phyloP scores from a whole-genome alignment of 1,140 invertebrate genomes.

The Ips nitidus region DNA sequence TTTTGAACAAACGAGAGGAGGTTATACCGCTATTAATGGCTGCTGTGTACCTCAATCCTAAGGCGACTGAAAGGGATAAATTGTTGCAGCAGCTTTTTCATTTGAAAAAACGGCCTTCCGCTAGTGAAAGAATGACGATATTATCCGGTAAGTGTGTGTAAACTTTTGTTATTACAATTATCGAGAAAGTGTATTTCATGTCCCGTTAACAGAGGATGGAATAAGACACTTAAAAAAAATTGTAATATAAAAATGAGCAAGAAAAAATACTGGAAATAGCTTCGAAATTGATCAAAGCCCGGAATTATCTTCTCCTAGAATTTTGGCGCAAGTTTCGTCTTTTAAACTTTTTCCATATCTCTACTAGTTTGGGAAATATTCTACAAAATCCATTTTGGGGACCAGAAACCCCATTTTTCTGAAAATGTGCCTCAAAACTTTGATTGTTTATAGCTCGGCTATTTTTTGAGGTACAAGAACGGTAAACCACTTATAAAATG shows the following conservation, averaged over 20 bases:
- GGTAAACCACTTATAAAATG: too few species aligned
- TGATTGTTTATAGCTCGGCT: too few species aligned
- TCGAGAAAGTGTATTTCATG: background rate
- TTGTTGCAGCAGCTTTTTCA: constrained; percentile 73
- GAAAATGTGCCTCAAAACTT: too few species aligned
- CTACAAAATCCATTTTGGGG: too few species aligned
- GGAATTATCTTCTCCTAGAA: too few species aligned
- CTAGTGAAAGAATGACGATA: constrained; percentile 70
- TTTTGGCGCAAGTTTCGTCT: too few species aligned
- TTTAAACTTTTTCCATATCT: too few species aligned
- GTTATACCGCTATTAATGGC: constrained; percentile 71
- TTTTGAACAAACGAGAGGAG: constrained; percentile 71
- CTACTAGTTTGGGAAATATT: too few species aligned
- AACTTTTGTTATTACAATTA: background rate
- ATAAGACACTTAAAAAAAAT: background rate
- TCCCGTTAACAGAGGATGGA: background rate
- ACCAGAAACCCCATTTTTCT: too few species aligned
- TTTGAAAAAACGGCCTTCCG: constrained; percentile 73
- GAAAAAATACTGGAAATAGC: too few species aligned
- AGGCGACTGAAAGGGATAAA: constrained; percentile 63
- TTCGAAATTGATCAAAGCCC: too few species aligned
- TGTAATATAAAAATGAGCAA: background rate
- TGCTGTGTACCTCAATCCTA: constrained; percentile 65
- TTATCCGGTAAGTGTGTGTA: constrained; percentile 56
- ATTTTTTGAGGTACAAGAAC: too few species aligned